phyloP scores from a whole-genome alignment of 2,888 invertebrate genomes.

The Deilephila porcellus region DNA sequence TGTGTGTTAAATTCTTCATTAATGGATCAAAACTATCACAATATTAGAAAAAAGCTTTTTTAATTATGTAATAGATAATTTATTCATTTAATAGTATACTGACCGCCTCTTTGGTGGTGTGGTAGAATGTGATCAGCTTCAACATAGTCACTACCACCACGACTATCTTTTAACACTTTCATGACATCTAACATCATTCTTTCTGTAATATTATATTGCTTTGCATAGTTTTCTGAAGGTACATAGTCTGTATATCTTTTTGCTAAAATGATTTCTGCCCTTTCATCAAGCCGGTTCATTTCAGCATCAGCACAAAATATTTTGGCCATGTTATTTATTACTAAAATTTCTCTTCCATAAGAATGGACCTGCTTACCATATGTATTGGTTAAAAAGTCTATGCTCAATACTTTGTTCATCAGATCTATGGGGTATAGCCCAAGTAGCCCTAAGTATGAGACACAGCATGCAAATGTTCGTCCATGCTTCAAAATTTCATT shows the following conservation, averaged over 20 bases:
- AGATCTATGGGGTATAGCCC: slow-evolving; percentile 85
- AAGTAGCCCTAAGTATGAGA: slow-evolving; percentile 85
- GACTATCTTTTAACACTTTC: slow-evolving; percentile 72
- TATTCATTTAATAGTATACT: slow-evolving; percentile 18
- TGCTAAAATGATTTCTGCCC: slow-evolving; percentile 77
- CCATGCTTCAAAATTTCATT: slow-evolving; percentile 85
- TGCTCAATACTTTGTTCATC: slow-evolving; percentile 82
- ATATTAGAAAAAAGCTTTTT: too few relatives aligned
- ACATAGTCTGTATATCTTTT: slow-evolving; percentile 86
- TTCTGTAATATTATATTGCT: slow-evolving; percentile 84
- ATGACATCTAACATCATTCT: slow-evolving; percentile 84
- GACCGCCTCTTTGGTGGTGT: slow-evolving; percentile 87
- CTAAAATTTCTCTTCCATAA: slow-evolving; percentile 86
- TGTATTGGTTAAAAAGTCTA: slow-evolving; percentile 82
- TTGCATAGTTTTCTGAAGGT: slow-evolving; percentile 78
- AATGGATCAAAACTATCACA: too few relatives aligned
- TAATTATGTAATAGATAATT: background rate
- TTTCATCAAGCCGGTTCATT: slow-evolving; percentile 82
- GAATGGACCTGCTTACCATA: slow-evolving; percentile 78
- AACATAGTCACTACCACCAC: slow-evolving; percentile 79
- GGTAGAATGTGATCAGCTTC: slow-evolving; percentile 86
- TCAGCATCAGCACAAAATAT: slow-evolving; percentile 85
- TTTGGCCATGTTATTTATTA: slow-evolving; percentile 85
- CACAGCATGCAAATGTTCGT: slow-evolving; percentile 84
- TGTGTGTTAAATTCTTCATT: too few relatives aligned